Evolutionary conservation across 2,797 vertebrate species (phyloP).

Genomic region (Sebastes cheni): DNA sequence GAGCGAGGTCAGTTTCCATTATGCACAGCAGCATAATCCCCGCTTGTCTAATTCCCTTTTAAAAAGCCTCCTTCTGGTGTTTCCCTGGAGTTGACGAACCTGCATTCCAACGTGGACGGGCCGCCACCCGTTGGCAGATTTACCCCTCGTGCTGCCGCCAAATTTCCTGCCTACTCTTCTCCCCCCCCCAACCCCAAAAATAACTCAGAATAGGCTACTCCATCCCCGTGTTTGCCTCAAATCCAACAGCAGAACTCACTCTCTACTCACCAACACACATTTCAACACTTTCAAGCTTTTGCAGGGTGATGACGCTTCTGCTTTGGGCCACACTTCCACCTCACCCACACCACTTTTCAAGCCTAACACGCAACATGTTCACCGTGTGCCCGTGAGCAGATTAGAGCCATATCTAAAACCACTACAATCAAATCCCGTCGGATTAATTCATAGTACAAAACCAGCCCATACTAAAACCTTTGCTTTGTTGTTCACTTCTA

Average conservation of each 20-base stretch:
- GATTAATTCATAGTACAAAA: constrained; percentile 55
- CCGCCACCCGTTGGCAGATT: constrained; percentile 24
- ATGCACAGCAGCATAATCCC: constrained; percentile 70
- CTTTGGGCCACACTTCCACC: not conserved
- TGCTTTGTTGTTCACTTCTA: constrained; percentile 31
- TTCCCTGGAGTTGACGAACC: constrained; percentile 58
- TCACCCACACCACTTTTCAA: not conserved
- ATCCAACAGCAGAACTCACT: not conserved
- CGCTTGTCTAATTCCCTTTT: constrained; percentile 70
- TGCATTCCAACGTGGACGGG: constrained; percentile 11
- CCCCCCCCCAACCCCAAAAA: not conserved
- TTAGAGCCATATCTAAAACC: constrained; percentile 63
- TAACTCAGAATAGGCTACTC: not conserved
- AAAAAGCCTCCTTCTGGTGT: constrained; percentile 73
- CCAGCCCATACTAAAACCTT: constrained; percentile 35
- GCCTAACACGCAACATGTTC: constrained; percentile 18
- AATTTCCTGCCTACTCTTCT: not conserved
- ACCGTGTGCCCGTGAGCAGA: constrained; percentile 35
- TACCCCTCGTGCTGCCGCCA: not conserved
- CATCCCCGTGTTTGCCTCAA: not conserved
- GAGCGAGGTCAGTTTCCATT: constrained; percentile 75
- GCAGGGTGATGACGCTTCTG: rapidly evolving
- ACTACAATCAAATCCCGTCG: constrained; percentile 50
- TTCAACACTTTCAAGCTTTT: not conserved
- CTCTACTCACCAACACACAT: not conserved